phyloP scores from a whole-genome alignment of 2,888 invertebrate species.

The Noctua janthe region DNA sequence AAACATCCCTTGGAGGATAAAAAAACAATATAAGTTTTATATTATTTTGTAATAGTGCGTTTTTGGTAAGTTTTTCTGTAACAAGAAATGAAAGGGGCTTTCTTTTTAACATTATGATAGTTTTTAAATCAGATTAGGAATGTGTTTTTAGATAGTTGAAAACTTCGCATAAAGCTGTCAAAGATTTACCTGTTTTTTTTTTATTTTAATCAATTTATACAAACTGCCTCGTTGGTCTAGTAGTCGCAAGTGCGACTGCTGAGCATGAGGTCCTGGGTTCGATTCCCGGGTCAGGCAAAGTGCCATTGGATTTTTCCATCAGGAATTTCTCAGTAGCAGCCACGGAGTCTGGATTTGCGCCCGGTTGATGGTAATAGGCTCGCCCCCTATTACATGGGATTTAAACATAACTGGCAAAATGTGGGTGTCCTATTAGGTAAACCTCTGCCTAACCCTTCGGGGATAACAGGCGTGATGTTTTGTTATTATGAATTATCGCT shows the following conservation, averaged over 20 bases:
- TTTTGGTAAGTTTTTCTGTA: constrained; percentile 17
- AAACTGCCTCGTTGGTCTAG: neutral
- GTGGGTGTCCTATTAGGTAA: too few relatives aligned
- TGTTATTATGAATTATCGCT: too few relatives aligned
- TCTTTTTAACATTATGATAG: neutral
- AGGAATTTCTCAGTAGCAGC: neutral
- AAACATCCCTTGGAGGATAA: constrained; percentile 56
- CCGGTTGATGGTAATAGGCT: neutral
- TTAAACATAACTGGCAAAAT: neutral
- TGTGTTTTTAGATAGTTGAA: too few relatives aligned
- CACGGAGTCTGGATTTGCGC: neutral
- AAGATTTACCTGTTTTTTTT: too few relatives aligned
- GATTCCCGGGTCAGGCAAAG: neutral
- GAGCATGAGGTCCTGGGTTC: neutral
- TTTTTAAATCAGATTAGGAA: neutral
- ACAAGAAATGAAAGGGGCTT: neutral
- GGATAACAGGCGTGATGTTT: too few relatives aligned
- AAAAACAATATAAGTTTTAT: constrained; percentile 67
- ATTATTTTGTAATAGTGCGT: constrained; percentile 14
- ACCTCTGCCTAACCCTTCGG: too few relatives aligned
- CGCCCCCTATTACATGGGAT: too few relatives aligned
- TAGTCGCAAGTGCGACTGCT: too few relatives aligned
- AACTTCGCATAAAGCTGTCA: too few relatives aligned
- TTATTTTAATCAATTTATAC: too few relatives aligned
- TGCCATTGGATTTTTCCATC: neutral